These are phyloP conservation scores for Phalacrocorax brasilianus DNA, from an alignment of 2,113 vertebrate species.

Conservation along the genomic window DNA sequence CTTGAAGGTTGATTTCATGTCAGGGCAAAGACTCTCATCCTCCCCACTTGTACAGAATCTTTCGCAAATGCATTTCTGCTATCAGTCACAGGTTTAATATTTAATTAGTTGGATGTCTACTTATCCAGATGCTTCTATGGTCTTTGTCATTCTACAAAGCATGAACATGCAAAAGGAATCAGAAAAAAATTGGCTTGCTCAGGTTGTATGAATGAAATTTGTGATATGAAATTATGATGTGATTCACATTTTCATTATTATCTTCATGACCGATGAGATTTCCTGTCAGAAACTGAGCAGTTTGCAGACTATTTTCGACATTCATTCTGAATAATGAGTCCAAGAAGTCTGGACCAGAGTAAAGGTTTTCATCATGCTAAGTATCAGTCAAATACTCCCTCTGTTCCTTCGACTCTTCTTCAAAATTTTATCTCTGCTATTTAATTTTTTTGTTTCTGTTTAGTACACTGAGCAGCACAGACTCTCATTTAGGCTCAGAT, in stretches of 20 bases:
- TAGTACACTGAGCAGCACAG: neutral
- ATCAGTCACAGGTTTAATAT: neutral
- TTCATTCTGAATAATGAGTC: neutral
- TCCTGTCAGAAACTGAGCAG: neutral
- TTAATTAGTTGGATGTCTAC: neutral
- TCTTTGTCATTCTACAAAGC: neutral
- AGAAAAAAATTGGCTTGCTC: neutral
- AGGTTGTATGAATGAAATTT: neutral
- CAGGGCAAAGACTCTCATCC: neutral
- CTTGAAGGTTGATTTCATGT: neutral
- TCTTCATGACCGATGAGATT: neutral
- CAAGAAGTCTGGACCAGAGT: neutral
- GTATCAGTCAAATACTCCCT: neutral
- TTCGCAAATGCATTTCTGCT: neutral
- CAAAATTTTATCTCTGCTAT: neutral
- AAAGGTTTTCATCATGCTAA: neutral
- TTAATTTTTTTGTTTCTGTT: neutral
- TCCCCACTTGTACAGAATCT: neutral
- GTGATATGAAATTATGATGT: neutral
- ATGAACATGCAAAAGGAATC: neutral
- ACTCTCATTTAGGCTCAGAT: neutral
- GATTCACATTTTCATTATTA: constrained; percentile 8
- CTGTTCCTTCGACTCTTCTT: neutral
- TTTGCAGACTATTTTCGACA: neutral
- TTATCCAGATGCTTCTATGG: neutral